Evolutionary conservation across 2,113 vertebrate genomes (phyloP), one percentile per base, ranked within the genome.

Genomic region (Nicator chloris): DNA sequence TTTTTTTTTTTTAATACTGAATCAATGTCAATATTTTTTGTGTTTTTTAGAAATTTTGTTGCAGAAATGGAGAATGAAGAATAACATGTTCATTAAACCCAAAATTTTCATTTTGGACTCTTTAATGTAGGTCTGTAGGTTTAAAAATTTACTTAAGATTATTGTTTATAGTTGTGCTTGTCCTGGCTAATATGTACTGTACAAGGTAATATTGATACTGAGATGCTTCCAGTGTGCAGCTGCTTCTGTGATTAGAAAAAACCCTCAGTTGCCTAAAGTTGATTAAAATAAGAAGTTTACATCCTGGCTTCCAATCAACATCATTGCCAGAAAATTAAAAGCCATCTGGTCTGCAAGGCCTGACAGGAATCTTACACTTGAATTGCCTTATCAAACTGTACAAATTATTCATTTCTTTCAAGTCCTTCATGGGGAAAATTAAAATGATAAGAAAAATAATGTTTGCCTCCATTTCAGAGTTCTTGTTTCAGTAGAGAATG

Each of bases 241-340:
- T 94, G 86, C 51, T 95, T 76, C 61, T 63, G 27, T 86, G 40
- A 78, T 94, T 90, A 68, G 88, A 60, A 86, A 97, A 94, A 90
- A 64, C 7, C 3, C 79, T 93, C 88, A 65, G 84, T 94, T 77
- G 77, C 28, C 54, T 59, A 50, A 82, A 90, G 59, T 84, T 95
- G 68, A 95, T 96, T 94, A 95, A 50, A 96, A 96, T 69, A 88
- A 92, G 66, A 92, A 40, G 61, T 97, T 97, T 94, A 88, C 84
- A 91, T 92, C 81, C 92, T 93, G 92, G 84, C 63, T 94, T 95
- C 57, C 49, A 92, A 75, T 95, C 78, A 96, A 93, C 71, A 94
- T 95, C 83, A 90, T 96, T 95, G 70, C 93, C 94, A 91, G 82
- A 90, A 97, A 97, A 97, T 97, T 95, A 97, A 97, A 96, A 97